phyloP scores from a whole-genome alignment of 2,113 vertebrate genomes.

The Tinamus guttatus region DNA sequence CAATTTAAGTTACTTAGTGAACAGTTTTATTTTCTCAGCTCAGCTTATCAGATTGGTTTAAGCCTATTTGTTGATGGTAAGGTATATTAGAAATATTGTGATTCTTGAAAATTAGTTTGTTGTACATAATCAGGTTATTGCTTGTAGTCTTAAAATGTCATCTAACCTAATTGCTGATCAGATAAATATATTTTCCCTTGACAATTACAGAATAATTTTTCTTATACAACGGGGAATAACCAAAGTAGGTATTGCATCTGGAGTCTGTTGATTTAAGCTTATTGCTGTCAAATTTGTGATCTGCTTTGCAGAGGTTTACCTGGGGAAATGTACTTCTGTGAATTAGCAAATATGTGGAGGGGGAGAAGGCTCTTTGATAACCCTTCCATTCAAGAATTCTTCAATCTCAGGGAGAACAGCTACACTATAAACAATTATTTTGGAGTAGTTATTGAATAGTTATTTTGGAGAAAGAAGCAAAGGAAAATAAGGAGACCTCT shows the following conservation, averaged over 20 bases:
- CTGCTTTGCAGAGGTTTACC: neutral
- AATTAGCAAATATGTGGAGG: neutral
- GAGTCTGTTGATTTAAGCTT: neutral
- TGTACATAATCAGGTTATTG: neutral
- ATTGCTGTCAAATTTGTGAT: neutral
- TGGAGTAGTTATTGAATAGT: neutral
- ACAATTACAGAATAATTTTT: neutral
- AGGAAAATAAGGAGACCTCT: neutral
- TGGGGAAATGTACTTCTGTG: neutral
- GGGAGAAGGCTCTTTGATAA: neutral
- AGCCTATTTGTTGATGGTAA: neutral
- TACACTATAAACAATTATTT: neutral
- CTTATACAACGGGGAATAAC: neutral
- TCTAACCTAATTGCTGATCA: neutral
- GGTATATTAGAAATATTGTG: neutral
- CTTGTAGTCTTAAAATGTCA: neutral
- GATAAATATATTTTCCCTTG: neutral
- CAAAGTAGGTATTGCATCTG: neutral
- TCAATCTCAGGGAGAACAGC: neutral
- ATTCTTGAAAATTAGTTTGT: neutral
- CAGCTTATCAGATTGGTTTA: neutral
- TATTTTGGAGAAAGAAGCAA: neutral
- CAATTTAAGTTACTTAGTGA: neutral
- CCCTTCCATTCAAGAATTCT: neutral
- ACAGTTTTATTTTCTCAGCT: slow-evolving; percentile 22